Evolutionary conservation across 2,113 vertebrate species (phyloP).

Genomic region (Bungarus multicinctus): DNA sequence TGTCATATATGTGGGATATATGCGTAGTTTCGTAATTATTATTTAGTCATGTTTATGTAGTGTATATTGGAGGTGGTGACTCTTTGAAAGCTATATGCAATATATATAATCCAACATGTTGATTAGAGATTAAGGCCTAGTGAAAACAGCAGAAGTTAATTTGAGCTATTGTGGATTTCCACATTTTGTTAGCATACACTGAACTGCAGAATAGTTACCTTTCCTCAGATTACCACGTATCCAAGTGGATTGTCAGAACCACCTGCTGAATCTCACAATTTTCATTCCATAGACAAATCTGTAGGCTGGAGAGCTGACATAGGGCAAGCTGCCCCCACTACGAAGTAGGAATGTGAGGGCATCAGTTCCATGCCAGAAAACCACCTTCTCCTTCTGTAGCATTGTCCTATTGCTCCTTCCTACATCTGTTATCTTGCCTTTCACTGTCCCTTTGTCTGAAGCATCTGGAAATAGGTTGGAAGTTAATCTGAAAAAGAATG

Average conservation of each 20-base stretch:
- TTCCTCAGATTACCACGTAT: not conserved
- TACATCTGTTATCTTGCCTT: not conserved
- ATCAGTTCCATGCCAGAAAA: not conserved
- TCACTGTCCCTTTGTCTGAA: not conserved
- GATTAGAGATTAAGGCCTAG: not conserved
- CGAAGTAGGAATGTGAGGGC: not conserved
- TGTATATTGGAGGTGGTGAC: no score
- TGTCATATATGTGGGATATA: no score
- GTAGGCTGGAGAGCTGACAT: not conserved
- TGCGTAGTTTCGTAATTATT: no score
- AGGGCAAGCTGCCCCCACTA: not conserved
- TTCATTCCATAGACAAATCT: not conserved
- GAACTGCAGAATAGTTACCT: not conserved
- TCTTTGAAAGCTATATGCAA: no score
- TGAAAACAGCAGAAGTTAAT: not conserved
- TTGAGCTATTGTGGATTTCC: not conserved
- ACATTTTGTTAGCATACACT: not conserved
- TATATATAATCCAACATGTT: not conserved
- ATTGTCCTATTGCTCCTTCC: not conserved
- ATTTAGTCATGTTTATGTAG: no score
- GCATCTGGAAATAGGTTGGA: not conserved
- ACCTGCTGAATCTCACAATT: not conserved
- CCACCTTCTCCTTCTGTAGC: not conserved
- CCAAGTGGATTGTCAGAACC: not conserved
- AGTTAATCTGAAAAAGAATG: not conserved